Evolutionary conservation across 2,797 vertebrate species (phyloP).

Genomic region (Luscinia megarhynchos): DNA sequence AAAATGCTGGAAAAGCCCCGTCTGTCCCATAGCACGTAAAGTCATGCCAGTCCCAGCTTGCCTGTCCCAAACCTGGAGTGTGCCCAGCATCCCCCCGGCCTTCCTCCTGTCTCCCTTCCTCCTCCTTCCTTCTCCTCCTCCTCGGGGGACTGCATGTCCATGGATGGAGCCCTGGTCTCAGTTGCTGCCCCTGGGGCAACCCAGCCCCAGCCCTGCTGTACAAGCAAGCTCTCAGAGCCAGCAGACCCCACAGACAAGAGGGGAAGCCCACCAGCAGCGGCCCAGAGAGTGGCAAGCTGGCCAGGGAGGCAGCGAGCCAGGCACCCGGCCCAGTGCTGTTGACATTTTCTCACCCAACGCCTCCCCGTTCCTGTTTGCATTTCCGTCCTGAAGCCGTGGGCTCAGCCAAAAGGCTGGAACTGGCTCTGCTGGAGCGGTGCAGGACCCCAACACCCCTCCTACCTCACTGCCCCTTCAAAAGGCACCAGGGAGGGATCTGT

Average conservation of each 20-base stretch:
- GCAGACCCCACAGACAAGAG: not conserved
- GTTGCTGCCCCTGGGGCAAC: not conserved
- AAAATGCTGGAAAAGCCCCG: not conserved
- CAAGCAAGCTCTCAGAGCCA: not conserved
- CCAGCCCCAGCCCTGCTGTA: not conserved
- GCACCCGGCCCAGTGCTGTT: slow-evolving; percentile 41
- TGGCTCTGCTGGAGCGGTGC: not conserved
- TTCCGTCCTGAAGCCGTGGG: slow-evolving; percentile 17
- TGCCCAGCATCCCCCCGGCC: not conserved
- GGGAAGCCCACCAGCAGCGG: not conserved
- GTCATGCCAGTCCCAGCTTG: not conserved
- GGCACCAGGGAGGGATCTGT: not conserved
- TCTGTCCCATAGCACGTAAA: not conserved
- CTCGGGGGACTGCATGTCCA: not conserved
- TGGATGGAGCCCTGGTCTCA: not conserved
- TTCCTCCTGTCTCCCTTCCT: not conserved
- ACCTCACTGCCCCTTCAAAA: not conserved
- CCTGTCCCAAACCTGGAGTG: not conserved
- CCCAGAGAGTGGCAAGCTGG: not conserved
- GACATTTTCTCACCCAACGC: slow-evolving; percentile 69
- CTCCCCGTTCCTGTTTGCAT: slow-evolving; percentile 66
- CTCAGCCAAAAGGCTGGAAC: slow-evolving; percentile 31
- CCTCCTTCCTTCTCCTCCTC: not conserved
- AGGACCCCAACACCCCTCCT: not conserved
- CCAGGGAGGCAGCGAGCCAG: not conserved